A percentile compares a stretch with the other conserved stretches of the same genome.
These are phyloP conservation scores for Salminus brasiliensis DNA, from an alignment of 2,113 vertebrate species.

Conservation along the genomic window DNA sequence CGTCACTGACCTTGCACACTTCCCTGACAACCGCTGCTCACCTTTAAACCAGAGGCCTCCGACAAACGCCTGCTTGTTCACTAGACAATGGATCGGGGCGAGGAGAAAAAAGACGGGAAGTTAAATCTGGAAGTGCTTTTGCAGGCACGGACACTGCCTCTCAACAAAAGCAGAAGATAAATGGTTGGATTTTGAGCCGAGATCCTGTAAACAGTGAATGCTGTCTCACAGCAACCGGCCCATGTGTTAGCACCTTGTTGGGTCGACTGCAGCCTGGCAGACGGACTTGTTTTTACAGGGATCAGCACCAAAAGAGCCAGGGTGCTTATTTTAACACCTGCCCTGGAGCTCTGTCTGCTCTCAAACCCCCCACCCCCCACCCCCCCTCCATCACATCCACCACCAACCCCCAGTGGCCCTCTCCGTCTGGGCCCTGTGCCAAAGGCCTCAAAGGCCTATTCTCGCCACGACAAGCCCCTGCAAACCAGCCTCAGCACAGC, in stretches of 20 bases:
- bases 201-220: slow-evolving; percentile 54
- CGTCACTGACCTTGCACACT: slow-evolving; percentile 34
- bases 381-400: slow-evolving; percentile 51
- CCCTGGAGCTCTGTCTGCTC: slow-evolving; percentile 77
- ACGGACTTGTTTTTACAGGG: slow-evolving; percentile 60
- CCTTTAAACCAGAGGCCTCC: slow-evolving; percentile 27
- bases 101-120: neutral
- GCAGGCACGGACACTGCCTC: slow-evolving; percentile 33
- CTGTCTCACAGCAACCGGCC: slow-evolving; percentile 51
- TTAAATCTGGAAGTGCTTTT: neutral
- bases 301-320: slow-evolving; percentile 62
- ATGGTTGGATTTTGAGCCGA: slow-evolving; percentile 46
- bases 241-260: slow-evolving; percentile 58
- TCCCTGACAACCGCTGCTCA: slow-evolving; percentile 16
- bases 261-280: slow-evolving; percentile 54
- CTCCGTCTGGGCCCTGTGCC: slow-evolving; percentile 77
- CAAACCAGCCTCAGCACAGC: slow-evolving; percentile 58
- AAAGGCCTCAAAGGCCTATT: slow-evolving; percentile 71
- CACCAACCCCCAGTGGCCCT: slow-evolving; percentile 73
- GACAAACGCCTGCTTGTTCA: slow-evolving; percentile 28
- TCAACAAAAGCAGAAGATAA: slow-evolving; percentile 36
- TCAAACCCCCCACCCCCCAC: slow-evolving; percentile 58
- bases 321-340: slow-evolving; percentile 82
- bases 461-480: slow-evolving; percentile 63
- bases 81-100: slow-evolving; percentile 9